Evolutionary conservation across 1,140 invertebrate species (phyloP).

Genomic region (Caligus rogercresseyi): DNA sequence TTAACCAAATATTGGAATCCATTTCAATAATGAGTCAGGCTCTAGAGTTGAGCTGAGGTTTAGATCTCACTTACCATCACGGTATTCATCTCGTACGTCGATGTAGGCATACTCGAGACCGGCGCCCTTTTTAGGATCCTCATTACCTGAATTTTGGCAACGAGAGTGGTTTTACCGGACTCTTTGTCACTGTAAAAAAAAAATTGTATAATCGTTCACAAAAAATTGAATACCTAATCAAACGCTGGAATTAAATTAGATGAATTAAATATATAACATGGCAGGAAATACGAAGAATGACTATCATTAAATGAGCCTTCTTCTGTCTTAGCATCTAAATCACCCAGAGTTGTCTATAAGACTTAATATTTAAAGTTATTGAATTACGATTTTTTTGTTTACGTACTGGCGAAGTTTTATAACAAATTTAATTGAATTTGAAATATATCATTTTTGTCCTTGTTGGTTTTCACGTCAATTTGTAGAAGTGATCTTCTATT

Average conservation of each 20-base stretch:
- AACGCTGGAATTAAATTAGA: neutral
- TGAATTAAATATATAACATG: conserved; percentile 12
- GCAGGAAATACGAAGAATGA: neutral
- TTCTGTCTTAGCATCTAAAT: neutral
- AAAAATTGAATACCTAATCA: neutral
- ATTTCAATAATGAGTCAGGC: too few relatives aligned
- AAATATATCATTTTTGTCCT: too few relatives aligned
- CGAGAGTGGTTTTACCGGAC: conserved; percentile 90
- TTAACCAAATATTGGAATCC: too few relatives aligned
- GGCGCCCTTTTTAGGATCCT: conserved; percentile 90
- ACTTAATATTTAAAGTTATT: too few relatives aligned
- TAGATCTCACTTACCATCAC: conserved; percentile 59
- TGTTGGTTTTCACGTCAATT: too few relatives aligned
- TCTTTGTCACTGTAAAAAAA: conserved; percentile 60
- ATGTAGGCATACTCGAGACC: conserved; percentile 97
- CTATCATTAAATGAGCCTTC: neutral
- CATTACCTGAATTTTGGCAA: conserved; percentile 61
- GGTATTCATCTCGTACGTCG: conserved; percentile 93
- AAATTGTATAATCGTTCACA: conserved; percentile 13
- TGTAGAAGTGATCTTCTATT: too few relatives aligned
- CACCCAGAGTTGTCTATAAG: neutral
- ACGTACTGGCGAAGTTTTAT: too few relatives aligned
- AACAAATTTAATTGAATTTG: too few relatives aligned
- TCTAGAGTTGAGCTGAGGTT: too few relatives aligned
- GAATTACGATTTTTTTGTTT: too few relatives aligned